phyloP scores from a whole-genome alignment of 2,113 vertebrate genomes.

The Chunga burmeisteri region DNA sequence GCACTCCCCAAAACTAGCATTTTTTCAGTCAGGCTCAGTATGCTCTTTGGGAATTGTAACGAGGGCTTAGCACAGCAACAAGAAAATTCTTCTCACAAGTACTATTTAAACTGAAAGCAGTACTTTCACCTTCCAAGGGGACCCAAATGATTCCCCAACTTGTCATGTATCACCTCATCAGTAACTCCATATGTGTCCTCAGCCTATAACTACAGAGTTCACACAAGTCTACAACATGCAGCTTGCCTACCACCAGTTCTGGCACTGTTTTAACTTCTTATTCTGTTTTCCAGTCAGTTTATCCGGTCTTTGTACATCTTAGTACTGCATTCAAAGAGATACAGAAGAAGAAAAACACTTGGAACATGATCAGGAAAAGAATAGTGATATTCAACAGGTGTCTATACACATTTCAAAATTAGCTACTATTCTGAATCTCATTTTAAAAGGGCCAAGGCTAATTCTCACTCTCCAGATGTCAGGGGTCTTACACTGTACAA shows the following conservation, averaged over 20 bases:
- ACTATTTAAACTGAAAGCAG: neutral
- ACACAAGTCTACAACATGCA: neutral
- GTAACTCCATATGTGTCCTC: neutral
- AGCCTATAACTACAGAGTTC: neutral
- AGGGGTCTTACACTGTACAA: neutral
- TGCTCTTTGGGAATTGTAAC: neutral
- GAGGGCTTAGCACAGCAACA: neutral
- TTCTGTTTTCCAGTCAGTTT: neutral
- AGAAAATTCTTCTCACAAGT: neutral
- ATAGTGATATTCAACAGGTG: neutral
- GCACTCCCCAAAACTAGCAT: neutral
- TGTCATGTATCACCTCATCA: neutral
- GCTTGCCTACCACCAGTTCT: neutral
- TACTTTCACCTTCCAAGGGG: neutral
- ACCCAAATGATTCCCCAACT: neutral
- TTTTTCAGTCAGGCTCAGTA: neutral
- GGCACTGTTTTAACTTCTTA: neutral
- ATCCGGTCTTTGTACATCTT: neutral
- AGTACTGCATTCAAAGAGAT: neutral
- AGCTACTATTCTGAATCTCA: neutral
- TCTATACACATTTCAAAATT: neutral
- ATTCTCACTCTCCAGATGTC: neutral
- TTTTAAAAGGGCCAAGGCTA: neutral
- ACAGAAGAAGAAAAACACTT: neutral
- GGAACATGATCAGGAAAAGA: neutral